Evolutionary conservation across 2,888 invertebrate species (phyloP), one percentile per base, ranked within the genome.

Genomic region (Rhodophaea formosa): DNA sequence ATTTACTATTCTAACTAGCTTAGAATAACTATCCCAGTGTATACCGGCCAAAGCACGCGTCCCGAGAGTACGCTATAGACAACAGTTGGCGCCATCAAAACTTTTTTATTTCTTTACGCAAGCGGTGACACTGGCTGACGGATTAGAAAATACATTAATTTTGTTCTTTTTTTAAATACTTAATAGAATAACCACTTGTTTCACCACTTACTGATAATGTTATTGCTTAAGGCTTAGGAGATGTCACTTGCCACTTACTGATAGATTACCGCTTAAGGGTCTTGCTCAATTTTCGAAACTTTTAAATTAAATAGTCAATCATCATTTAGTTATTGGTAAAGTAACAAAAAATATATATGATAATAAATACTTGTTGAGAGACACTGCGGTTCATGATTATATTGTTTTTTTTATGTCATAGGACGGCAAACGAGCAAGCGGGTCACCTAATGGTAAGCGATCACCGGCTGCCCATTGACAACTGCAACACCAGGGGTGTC

Each of bases 61-160:
- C 62, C 14, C n/a, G n/a, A n/a, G n/a, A n/a, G n/a, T n/a, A n/a
- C n/a, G n/a, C n/a, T 8, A 35, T 39, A 49, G 56, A 56, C 56
- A 49, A 42, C 49, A 12, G 43, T 63, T 74, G 81, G 81, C 81
- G 80, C 81, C 81, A 75, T 66, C 62, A 65, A 66, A 64, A 60
- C 53, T 60, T 63, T 67, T 72, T 70, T 59, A 58, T 62, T 59
- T 62, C 58, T 68, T 70, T 70, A 70, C 51, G 45, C 55, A 59
- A 61, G 49, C 64, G 70, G 70, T 81, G 77, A 75, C 78, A 74
- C 70, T 74, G 69, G 67, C 61, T 65, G 69, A 67, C 66, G 59
- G 61, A 54, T 61, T 63, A 58, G 30, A 56, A 60, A 58, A 60
- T 59, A 55, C 60, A 60, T 60, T 62, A 59, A 62, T 57, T 57